Conservation (phyloP, 2,888 invertebrate genomes). For the Pollenia labialis region DNA sequence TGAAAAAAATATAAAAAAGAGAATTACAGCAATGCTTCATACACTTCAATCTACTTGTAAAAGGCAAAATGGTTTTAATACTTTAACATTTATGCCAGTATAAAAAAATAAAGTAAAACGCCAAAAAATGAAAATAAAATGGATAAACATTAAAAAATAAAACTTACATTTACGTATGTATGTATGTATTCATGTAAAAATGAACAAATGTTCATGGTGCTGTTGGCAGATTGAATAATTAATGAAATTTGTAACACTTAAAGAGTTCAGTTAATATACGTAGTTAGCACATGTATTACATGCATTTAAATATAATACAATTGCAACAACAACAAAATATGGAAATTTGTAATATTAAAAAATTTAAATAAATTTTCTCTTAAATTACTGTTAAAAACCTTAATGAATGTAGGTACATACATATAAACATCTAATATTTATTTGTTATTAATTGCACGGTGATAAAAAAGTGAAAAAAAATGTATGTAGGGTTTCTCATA, state of each 20-base stretch:
- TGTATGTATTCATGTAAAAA: not conserved
- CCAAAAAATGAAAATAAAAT: not conserved
- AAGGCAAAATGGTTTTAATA: conserved; percentile 32
- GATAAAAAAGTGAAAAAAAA: too few relatives aligned
- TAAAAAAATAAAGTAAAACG: conserved; percentile 31
- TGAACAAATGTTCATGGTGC: conserved; percentile 54
- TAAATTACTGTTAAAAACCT: conserved; percentile 41
- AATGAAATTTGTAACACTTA: conserved; percentile 67
- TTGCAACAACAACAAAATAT: conserved; percentile 22
- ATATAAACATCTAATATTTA: not conserved
- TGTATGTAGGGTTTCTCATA: too few relatives aligned
- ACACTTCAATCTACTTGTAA: conserved; percentile 44
- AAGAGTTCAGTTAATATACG: conserved; percentile 43
- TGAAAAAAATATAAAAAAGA: not conserved
- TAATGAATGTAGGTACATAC: conserved; percentile 29
- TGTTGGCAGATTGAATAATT: conserved; percentile 67
- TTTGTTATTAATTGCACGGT: too few relatives aligned
- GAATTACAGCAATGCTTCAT: conserved; percentile 41
- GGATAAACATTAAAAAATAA: not conserved
- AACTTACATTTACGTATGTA: not conserved
- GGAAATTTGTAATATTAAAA: conserved; percentile 12
- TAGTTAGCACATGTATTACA: not conserved
- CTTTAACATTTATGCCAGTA: conserved; percentile 9
- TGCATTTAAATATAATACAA: conserved; percentile 17
- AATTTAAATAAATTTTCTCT: conserved; percentile 45